These are phyloP conservation scores for Frankliniella fusca DNA, from an alignment of 2,888 invertebrate species.

Conservation along the genomic window DNA sequence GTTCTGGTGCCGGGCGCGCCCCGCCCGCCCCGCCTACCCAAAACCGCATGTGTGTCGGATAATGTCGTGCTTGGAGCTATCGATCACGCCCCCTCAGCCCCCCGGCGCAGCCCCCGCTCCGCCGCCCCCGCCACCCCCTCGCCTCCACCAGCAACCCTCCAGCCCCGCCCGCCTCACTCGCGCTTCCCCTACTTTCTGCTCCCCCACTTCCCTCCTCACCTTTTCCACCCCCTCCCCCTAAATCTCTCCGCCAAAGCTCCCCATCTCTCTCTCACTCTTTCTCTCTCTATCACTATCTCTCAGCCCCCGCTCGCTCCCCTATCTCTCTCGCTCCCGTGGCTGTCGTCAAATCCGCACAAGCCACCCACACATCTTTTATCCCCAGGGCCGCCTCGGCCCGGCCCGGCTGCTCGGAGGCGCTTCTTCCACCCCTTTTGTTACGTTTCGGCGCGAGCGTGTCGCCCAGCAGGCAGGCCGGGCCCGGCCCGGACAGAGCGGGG, in stretches of 20 bases:
- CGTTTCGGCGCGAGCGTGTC: neutral
- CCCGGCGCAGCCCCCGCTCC: neutral
- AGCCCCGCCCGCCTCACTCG: neutral
- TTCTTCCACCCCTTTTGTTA: neutral
- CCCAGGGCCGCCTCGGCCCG: neutral
- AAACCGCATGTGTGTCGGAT: constrained; percentile 26
- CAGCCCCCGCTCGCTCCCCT: neutral
- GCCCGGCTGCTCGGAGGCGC: neutral
- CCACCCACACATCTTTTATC: constrained; percentile 2
- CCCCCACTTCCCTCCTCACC: neutral
- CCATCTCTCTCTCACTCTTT: neutral
- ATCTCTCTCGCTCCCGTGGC: neutral
- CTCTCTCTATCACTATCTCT: neutral
- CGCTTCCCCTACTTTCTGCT: neutral
- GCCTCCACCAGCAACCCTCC: neutral
- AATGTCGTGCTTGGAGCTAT: constrained; percentile 18
- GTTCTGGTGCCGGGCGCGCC: too few species aligned
- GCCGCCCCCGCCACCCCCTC: neutral
- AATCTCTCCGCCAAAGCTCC: neutral
- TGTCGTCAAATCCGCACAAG: constrained; percentile 21
- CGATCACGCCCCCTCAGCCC: constrained; percentile 12
- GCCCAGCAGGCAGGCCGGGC: neutral
- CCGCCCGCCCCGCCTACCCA: neutral
- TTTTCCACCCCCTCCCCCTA: neutral
- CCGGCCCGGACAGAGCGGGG: neutral